phyloP scores from a whole-genome alignment of 1,140 invertebrate species.

The Drosophila asahinai region DNA sequence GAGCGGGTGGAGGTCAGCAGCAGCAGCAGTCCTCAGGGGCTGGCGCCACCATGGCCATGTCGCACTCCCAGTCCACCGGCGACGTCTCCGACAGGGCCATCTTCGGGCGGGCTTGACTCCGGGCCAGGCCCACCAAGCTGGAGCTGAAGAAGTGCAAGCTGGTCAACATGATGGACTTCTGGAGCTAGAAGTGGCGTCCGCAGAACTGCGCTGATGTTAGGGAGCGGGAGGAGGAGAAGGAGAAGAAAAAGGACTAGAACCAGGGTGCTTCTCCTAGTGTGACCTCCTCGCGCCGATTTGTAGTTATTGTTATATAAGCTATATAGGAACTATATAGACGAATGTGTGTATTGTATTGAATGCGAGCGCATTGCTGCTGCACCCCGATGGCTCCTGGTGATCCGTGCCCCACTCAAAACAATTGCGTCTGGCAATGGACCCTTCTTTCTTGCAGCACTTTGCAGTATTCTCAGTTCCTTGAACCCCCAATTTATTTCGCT shows the following conservation, averaged over 20 bases:
- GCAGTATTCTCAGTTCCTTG: constrained; percentile 69
- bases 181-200: constrained; percentile 85
- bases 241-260: constrained; percentile 16
- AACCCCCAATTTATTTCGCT: constrained; percentile 57
- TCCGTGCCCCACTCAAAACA: constrained; percentile 37
- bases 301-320: constrained; percentile 59
- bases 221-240: constrained; percentile 56
- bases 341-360: constrained; percentile 45
- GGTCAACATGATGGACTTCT: constrained; percentile 85
- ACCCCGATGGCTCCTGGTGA: constrained; percentile 19
- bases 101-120: constrained; percentile 87
- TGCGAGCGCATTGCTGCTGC: constrained; percentile 65
- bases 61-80: constrained; percentile 87
- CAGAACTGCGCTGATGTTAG: constrained; percentile 68
- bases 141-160: constrained; percentile 84
- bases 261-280: background rate
- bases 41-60: constrained; percentile 74
- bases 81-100: constrained; percentile 87
- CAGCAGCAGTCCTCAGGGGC: constrained; percentile 20
- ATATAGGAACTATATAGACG: constrained; percentile 34
- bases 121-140: constrained; percentile 80
- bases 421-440: background rate
- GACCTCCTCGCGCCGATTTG: constrained; percentile 33
- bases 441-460: constrained; percentile 59
- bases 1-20: constrained; percentile 14